phyloP scores from a whole-genome alignment of 2,888 invertebrate genomes.

The Rhingia campestris region DNA sequence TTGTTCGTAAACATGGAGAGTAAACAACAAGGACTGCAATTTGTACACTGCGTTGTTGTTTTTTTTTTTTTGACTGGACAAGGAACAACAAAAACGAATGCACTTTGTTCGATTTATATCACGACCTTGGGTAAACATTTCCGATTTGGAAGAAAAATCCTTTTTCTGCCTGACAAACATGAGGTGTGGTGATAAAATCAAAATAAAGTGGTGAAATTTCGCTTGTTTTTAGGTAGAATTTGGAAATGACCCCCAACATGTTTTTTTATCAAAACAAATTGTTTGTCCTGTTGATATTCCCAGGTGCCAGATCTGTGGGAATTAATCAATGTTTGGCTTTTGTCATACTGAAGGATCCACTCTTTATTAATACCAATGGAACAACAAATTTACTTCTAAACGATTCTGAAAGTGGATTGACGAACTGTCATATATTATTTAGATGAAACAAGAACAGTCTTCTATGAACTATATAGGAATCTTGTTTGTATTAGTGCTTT shows the following conservation, averaged over 20 bases:
- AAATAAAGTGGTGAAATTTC: conserved; percentile 35
- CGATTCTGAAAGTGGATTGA: no score
- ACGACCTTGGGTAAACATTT: conserved; percentile 32
- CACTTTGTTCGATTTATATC: conserved; percentile 26
- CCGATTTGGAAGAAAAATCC: conserved; percentile 29
- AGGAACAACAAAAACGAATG: conserved; percentile 4
- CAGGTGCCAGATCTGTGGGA: conserved; percentile 9
- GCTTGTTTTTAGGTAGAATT: conserved; percentile 5
- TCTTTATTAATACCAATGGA: no score
- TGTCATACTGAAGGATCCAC: no score
- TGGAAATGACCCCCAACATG: neutral
- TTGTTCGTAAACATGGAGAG: conserved; percentile 22
- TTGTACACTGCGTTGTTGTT: neutral
- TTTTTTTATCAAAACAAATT: conserved; percentile 36
- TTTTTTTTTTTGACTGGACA: neutral
- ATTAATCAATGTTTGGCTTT: neutral
- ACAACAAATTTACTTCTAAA: no score
- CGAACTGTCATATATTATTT: no score
- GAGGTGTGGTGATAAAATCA: conserved; percentile 34
- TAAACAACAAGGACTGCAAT: conserved; percentile 35
- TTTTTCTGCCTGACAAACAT: conserved; percentile 33
- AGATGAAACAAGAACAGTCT: no score
- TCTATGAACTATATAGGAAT: no score
- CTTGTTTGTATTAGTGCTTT: no score
- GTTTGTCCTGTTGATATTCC: neutral